Percentiles rank a stretch among this genome's conserved stretches.
Evolutionary conservation across 2,113 vertebrate genomes (phyloP).

Genomic region (Physeter macrocephalus): DNA sequence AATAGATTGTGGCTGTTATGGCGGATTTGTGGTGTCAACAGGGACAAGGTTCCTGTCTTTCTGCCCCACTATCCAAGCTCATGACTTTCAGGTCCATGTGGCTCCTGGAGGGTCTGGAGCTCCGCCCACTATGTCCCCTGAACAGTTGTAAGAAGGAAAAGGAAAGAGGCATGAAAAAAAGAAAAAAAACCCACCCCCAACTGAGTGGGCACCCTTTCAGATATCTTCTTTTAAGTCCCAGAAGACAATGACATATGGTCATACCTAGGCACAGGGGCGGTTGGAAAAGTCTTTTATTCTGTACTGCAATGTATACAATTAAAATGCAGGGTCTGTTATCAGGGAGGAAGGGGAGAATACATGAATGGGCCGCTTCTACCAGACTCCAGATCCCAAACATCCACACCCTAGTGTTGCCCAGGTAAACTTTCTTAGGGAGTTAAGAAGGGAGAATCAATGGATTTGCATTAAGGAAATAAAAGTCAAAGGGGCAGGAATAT

Average conservation of each 20-base stretch:
- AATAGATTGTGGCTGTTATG: not conserved
- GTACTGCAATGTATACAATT: not conserved
- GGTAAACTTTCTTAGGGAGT: not conserved
- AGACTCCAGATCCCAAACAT: not conserved
- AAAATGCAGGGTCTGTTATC: not conserved
- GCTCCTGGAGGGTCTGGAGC: not conserved
- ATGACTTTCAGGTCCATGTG: not conserved
- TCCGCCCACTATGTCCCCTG: not conserved
- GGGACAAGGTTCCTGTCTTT: not conserved
- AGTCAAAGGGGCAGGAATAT: not conserved
- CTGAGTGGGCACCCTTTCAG: not conserved
- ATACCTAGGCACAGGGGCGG: rapidly evolving
- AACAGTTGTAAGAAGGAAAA: not conserved
- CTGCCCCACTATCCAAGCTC: not conserved
- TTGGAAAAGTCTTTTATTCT: not conserved
- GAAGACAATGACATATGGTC: rapidly evolving
- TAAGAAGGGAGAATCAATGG: not conserved
- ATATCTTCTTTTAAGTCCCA: too few species aligned
- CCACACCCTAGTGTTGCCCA: not conserved
- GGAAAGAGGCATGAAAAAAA: not conserved
- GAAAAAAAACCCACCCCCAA: not conserved
- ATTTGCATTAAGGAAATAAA: not conserved
- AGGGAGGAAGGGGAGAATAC: not conserved
- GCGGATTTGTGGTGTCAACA: not conserved
- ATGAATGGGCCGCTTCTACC: not conserved